A percentile compares a stretch with the other conserved stretches of the same genome.
Conservation (phyloP, 2,797 vertebrate genomes). For the Cetoscarus ocellatus region DNA sequence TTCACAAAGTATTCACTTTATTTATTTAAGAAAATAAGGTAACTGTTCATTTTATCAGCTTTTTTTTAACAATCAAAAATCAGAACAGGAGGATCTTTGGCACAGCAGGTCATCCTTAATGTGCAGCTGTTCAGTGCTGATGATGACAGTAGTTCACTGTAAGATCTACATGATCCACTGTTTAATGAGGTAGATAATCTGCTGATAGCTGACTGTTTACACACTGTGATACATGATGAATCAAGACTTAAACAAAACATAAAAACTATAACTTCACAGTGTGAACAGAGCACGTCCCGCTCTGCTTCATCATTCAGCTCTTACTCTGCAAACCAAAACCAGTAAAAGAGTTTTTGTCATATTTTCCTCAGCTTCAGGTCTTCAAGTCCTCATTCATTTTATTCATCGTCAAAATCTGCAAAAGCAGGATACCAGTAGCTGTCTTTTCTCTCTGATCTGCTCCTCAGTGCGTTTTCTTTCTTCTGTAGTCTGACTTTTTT, state of each 20-base stretch:
- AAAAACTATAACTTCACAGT: slow-evolving; percentile 9
- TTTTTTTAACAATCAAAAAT: too few species aligned
- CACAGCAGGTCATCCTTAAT: too few species aligned
- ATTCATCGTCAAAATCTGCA: slow-evolving; percentile 74
- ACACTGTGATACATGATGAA: background rate
- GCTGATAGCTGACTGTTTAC: background rate
- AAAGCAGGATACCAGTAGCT: slow-evolving; percentile 63
- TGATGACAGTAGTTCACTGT: background rate
- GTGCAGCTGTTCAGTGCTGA: background rate
- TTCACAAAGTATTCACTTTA: too few species aligned
- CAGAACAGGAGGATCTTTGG: too few species aligned
- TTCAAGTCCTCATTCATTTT: background rate
- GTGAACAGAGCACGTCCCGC: background rate
- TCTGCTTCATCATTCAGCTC: too few species aligned
- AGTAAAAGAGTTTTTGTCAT: too few species aligned
- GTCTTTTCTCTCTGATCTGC: slow-evolving; percentile 43
- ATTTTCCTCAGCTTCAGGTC: background rate
- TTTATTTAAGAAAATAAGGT: too few species aligned
- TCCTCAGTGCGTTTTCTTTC: background rate
- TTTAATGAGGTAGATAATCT: slow-evolving; percentile 15
- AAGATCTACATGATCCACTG: background rate
- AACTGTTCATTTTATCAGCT: too few species aligned
- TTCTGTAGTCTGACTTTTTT: slow-evolving; percentile 30
- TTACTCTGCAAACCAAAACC: too few species aligned
- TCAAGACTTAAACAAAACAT: background rate